Base-by-base conservation (phyloP, 2,888 invertebrate species). In the Epistrophella euchroma region DNA sequence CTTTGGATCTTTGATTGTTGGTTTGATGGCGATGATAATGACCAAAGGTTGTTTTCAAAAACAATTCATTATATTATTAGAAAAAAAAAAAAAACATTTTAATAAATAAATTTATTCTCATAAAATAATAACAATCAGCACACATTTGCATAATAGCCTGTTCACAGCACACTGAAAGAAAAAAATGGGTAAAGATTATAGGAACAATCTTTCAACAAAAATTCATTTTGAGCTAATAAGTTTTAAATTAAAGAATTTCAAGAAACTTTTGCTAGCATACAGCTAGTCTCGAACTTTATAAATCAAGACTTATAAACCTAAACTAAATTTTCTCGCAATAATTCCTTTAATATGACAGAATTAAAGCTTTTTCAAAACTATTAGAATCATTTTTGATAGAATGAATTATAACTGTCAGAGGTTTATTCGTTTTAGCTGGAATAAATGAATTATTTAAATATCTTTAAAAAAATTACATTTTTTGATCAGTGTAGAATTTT, bases 401-500 rank as follows among this genome's bases (percentile, higher is more conserved):
- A 32, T 28, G 9, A 32, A 32, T 32, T 7, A 32, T 0, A 32
- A 32, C 7, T 32, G 32, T 0, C 6, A 28, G 32, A 9, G 1
- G 9, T 6, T 0, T 32, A 32, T 32, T 9, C 9, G 7, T 7
- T 32, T 32, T 1, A 32, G 1, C 32, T 7, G 9, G 32, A 1
- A 9, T 32, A 32, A 32, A 32, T 7, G 1, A 32, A 32, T 7
- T 7, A 9, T 1, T 9, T 11, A 35, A 35, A 35, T 35, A 2
- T 35, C 10, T 35, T 3, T 35, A 35, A 35, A 10, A 35, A 10
- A 35, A 35, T 35, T 10, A 35, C 35, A 35, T 43, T 55, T 32
- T 37, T 40, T 15, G 22, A 17, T 17, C 37, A 50, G 55, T 66
- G 66, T 58, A 64, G 40, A 47, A 47, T 66, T 40, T 47, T 60